Conservation (phyloP, 2,888 invertebrate genomes). For the Epistrophe grossulariae region DNA sequence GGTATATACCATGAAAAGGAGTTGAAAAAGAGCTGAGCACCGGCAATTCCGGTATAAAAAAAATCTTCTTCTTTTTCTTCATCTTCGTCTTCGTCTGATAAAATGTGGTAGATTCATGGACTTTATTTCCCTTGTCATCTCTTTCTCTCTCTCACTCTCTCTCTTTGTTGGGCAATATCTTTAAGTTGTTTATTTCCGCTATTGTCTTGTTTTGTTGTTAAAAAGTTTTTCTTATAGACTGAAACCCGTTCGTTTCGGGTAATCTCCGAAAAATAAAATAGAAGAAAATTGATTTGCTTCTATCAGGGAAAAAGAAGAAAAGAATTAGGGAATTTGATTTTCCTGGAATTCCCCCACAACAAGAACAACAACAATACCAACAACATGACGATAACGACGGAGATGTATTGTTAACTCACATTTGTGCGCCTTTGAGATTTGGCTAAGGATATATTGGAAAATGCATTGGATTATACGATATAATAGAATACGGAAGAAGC, state of each 20-base stretch:
- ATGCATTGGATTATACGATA: constrained; percentile 9
- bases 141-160: not conserved
- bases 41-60: constrained; percentile 4
- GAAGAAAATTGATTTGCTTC: constrained; percentile 81
- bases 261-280: constrained; percentile 75
- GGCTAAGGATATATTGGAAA: not conserved
- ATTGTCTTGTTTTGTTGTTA: constrained; percentile 61
- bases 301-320: constrained; percentile 77
- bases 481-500: constrained; percentile 13
- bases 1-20: constrained; percentile 13
- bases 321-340: constrained; percentile 65
- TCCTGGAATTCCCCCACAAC: constrained; percentile 11
- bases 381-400: not conserved
- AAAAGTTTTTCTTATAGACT: constrained; percentile 42
- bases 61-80: constrained; percentile 11
- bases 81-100: not conserved
- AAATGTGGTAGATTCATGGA: constrained; percentile 44
- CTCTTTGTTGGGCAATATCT: constrained; percentile 20
- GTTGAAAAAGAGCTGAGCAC: not conserved
- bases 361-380: constrained; percentile 1
- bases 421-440: constrained; percentile 37
- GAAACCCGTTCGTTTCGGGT: constrained; percentile 77
- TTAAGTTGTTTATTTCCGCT: constrained; percentile 51
- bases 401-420: not conserved
- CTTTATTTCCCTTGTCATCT: constrained; percentile 22